Evolutionary conservation across 1,140 invertebrate species (phyloP).

Genomic region (Heliconius melpomene): DNA sequence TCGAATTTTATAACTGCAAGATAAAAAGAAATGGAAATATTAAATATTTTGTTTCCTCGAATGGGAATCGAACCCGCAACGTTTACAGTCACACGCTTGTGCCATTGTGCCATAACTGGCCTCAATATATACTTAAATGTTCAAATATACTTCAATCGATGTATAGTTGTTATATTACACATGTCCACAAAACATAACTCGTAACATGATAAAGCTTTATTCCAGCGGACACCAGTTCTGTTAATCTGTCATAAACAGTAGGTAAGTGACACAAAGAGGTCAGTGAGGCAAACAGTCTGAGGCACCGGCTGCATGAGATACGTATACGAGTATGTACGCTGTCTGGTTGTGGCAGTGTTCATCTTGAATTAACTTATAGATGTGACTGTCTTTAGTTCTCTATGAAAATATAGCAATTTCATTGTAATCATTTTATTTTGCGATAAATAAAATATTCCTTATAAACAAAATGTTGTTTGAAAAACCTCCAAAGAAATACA

Average conservation of each 20-base stretch:
- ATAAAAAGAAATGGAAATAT: too few relatives aligned
- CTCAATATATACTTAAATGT: too few relatives aligned
- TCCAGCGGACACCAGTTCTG: not conserved
- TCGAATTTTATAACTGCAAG: too few relatives aligned
- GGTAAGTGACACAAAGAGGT: slow-evolving; percentile 12
- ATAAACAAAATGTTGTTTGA: too few relatives aligned
- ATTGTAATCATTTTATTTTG: too few relatives aligned
- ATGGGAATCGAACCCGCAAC: too few relatives aligned
- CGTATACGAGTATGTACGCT: not conserved
- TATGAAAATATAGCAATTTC: not conserved
- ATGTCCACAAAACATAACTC: not conserved
- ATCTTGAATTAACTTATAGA: slow-evolving; percentile 10
- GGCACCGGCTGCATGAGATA: slow-evolving; percentile 1
- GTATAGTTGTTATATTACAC: not conserved
- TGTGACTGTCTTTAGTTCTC: not conserved
- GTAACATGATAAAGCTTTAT: slow-evolving; percentile 1
- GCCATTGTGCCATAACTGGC: too few relatives aligned
- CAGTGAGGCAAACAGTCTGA: slow-evolving; percentile 3
- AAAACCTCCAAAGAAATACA: too few relatives aligned
- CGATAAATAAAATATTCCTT: too few relatives aligned
- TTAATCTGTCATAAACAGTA: slow-evolving; percentile 11
- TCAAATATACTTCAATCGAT: too few relatives aligned
- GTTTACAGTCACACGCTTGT: too few relatives aligned
- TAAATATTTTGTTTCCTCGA: too few relatives aligned
- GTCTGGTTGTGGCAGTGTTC: not conserved